A percentile compares a stretch with the other conserved stretches of the same genome.
phyloP scores from a whole-genome alignment of 35 echinoderm and acorn worm genomes.

The Patiria miniata region DNA sequence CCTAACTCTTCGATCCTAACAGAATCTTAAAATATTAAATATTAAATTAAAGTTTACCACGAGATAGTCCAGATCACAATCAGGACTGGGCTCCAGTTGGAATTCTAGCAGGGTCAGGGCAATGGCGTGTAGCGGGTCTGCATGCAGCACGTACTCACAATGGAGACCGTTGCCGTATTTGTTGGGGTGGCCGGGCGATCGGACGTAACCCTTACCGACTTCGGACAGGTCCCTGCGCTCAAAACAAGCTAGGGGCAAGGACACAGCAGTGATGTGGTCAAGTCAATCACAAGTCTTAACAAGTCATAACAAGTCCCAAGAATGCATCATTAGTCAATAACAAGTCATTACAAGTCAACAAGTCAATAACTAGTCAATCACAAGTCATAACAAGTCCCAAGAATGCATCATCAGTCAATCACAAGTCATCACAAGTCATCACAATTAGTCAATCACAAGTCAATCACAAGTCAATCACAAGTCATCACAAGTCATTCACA shows the following conservation, averaged over 20 bases:
- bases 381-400: too few relatives aligned
- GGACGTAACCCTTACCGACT: constrained; percentile 39
- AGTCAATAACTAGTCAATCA: too few relatives aligned
- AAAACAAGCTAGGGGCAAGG: constrained; percentile 42
- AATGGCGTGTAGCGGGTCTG: constrained; percentile 54
- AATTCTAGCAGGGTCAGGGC: constrained; percentile 54
- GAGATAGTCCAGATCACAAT: constrained; percentile 46
- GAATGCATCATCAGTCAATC: too few relatives aligned
- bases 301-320: not conserved
- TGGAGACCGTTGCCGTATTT: constrained; percentile 42
- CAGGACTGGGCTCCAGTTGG: constrained; percentile 48
- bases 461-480: too few relatives aligned
- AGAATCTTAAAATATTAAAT: too few relatives aligned
- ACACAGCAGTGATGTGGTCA: too few relatives aligned
- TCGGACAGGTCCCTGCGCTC: constrained; percentile 40
- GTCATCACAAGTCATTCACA: too few relatives aligned
- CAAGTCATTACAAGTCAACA: too few relatives aligned
- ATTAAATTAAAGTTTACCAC: constrained; percentile 28
- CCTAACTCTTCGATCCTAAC: too few relatives aligned
- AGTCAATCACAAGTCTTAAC: not conserved
- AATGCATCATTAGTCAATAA: not conserved
- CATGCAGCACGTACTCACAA: constrained; percentile 66
- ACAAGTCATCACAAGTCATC: too few relatives aligned
- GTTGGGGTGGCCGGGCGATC: constrained; percentile 58
- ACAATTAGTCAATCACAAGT: too few relatives aligned